phyloP scores from a whole-genome alignment of 2,113 vertebrate species.

The Paratilapia polleni region DNA sequence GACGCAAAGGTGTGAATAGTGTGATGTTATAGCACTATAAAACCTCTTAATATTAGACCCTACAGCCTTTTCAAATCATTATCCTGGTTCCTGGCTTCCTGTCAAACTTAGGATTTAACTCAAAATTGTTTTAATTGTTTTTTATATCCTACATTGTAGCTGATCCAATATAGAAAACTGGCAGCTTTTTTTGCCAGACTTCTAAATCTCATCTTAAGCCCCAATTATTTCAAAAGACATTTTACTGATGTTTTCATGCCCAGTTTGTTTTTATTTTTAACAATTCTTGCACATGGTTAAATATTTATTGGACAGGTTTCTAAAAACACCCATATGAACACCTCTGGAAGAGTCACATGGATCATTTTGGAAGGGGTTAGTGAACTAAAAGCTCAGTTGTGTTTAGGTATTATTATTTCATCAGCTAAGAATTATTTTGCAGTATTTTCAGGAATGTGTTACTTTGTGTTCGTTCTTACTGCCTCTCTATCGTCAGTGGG shows the following conservation, averaged over 20 bases:
- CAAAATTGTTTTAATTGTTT: neutral
- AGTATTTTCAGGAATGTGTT: neutral
- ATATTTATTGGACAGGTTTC: neutral
- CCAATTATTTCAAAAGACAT: too few relatives aligned
- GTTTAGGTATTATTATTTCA: neutral
- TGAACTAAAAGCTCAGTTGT: neutral
- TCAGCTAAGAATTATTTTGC: neutral
- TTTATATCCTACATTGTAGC: neutral
- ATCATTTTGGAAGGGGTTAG: neutral
- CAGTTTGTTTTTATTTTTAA: neutral
- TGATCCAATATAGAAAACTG: neutral
- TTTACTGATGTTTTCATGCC: neutral
- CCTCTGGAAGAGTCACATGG: neutral
- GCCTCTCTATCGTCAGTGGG: neutral
- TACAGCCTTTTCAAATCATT: neutral
- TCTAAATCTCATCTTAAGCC: neutral
- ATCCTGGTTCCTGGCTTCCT: neutral
- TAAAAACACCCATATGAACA: neutral
- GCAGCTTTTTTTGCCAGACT: neutral
- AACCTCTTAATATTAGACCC: neutral
- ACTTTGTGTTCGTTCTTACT: neutral
- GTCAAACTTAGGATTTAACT: neutral
- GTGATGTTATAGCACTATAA: neutral
- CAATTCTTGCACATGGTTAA: neutral
- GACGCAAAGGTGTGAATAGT: neutral